These are phyloP conservation scores for Meloidogyne exigua DNA, from an alignment of 1,140 invertebrate genomes.

Conservation along the genomic window DNA sequence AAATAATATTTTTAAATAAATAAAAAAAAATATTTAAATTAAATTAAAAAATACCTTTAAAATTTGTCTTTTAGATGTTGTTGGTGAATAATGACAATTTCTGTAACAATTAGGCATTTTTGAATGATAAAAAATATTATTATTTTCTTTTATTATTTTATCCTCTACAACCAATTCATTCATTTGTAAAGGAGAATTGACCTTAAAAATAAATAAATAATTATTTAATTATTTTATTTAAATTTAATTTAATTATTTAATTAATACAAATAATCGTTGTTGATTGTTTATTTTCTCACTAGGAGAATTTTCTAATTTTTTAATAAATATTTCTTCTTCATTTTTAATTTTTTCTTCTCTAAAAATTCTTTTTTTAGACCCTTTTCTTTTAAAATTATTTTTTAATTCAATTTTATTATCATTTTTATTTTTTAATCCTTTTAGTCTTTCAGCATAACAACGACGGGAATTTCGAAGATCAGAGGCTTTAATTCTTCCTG, in stretches of 20 bases:
- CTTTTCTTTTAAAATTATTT: background rate
- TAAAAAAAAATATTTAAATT: background rate
- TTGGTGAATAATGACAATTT: background rate
- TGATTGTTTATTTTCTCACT: background rate
- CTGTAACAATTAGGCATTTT: background rate
- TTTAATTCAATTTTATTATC: background rate
- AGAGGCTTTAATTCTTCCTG: background rate
- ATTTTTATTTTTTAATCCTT: constrained; percentile 1
- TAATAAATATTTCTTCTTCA: background rate
- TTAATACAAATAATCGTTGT: background rate
- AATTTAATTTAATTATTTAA: background rate
- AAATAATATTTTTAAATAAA: background rate
- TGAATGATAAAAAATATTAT: background rate
- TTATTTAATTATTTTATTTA: background rate
- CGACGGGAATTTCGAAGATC: background rate
- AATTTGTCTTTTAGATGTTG: background rate
- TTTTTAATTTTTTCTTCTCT: background rate
- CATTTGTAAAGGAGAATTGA: background rate
- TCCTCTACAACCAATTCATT: background rate
- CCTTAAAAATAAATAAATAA: background rate
- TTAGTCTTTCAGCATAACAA: background rate
- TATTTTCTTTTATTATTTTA: background rate
- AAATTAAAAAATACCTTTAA: background rate
- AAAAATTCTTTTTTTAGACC: background rate
- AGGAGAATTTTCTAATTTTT: background rate